Conservation (phyloP, 2,113 vertebrate genomes). For the Phyllostomus discolor region DNA sequence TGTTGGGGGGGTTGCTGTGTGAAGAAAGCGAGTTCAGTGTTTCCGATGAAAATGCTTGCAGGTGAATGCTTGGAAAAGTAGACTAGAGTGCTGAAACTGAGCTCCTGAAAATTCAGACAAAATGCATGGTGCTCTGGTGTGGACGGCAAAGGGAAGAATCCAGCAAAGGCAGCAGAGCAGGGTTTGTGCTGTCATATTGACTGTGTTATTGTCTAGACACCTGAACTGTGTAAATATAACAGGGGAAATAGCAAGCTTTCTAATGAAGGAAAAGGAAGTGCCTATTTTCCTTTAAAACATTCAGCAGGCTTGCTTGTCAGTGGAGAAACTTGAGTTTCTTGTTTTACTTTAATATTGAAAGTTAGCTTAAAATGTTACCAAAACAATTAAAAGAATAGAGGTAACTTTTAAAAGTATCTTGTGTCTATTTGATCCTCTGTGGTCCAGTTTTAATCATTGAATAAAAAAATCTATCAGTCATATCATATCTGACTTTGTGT, state of each 20-base stretch:
- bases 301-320: constrained; percentile 30
- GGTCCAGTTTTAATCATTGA: not conserved
- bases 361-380: constrained; percentile 46
- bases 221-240: constrained; percentile 17
- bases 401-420: not conserved
- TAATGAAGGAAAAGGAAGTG: constrained; percentile 60
- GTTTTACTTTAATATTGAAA: constrained; percentile 52
- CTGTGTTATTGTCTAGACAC: constrained; percentile 37
- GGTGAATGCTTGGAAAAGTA: not conserved
- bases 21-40: not conserved
- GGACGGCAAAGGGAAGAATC: not conserved
- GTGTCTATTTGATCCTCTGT: not conserved
- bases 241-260: constrained; percentile 63
- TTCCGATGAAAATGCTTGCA: constrained; percentile 68
- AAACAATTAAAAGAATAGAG: not conserved
- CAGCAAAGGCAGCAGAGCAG: not conserved
- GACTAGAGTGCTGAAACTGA: constrained; percentile 36
- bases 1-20: not conserved
- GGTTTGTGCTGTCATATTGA: not conserved
- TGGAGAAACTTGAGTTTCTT: constrained; percentile 68
- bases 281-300: constrained; percentile 62
- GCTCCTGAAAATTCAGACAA: constrained; percentile 67
- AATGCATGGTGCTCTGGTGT: not conserved
- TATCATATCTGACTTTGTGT: not conserved
- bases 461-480: not conserved